Evolutionary conservation across 2,113 vertebrate species (phyloP).

Genomic region (Caretta caretta): DNA sequence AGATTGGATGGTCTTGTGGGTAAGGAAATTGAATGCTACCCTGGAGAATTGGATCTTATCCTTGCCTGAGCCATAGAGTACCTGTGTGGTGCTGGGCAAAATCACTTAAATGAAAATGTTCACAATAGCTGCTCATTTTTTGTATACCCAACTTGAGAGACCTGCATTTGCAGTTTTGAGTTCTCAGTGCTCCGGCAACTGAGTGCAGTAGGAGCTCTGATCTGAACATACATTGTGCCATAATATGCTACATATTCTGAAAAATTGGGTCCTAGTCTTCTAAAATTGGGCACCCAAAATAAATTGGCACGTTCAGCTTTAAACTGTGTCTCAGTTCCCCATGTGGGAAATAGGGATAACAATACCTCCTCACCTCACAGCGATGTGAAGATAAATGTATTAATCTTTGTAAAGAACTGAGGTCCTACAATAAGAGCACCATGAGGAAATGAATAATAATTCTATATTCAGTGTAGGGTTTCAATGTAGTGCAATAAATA

Average conservation of each 20-base stretch:
- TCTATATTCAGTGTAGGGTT: background rate
- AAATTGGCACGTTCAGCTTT: background rate
- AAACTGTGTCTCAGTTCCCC: background rate
- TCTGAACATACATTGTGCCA: background rate
- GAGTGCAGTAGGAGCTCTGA: background rate
- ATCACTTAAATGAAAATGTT: background rate
- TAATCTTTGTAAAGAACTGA: background rate
- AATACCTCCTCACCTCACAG: rapidly evolving
- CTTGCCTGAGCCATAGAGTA: background rate
- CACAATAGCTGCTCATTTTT: background rate
- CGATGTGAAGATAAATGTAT: background rate
- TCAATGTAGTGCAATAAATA: background rate
- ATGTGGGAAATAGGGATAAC: background rate
- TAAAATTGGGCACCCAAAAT: background rate
- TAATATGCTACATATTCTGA: background rate
- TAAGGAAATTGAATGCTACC: background rate
- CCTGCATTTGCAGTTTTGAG: background rate
- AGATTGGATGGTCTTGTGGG: background rate
- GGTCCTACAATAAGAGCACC: background rate
- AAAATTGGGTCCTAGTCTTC: background rate
- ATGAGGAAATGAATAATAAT: background rate
- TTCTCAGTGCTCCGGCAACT: background rate
- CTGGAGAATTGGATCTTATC: background rate
- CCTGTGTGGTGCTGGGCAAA: background rate
- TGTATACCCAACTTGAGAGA: background rate